Base-by-base conservation (phyloP, 2,888 invertebrate species). In the Drosophila testacea region DNA sequence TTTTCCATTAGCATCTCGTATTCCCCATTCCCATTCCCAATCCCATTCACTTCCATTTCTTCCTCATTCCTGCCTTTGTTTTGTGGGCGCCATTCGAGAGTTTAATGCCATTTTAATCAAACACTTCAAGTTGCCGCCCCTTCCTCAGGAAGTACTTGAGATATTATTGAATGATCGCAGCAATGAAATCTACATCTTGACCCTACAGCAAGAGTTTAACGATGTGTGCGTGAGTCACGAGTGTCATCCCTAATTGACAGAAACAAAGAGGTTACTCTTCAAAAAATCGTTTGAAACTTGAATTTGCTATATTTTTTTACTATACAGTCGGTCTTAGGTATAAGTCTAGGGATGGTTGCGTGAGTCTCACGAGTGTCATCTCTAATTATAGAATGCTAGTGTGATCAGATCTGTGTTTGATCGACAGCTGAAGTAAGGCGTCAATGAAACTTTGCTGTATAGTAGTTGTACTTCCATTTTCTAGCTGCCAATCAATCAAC, bases 31-130 rank as follows among this genome's bases (percentile, higher is more conserved):
- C 30, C 48, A 16, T 16, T 16, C 16, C 16, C 16, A 22, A 22
- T 22, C 16, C 16, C 16, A 16, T 16, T 16, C 16, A 16, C 30
- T 2, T 7, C 5, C 3, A 7, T 6, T 10, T 4, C 39, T 13
- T 13, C 2, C 22, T 9, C n/a, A 4, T 6, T 27, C 1, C 30
- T 54, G 52, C 9, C 34, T 50, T 60, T 55, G 54, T 51, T 47
- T 47, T 48, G 65, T 69, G 72, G 64, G 68, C 69, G 73, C 69
- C 46, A 41, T 59, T 44, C 16, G 13, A 56, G 60, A 44, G 28
- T 42, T 75, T 63, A 66, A 61, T 73, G 60, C 57, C 61, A 61
- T 72, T 69, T 64, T 60, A 69, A 72, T 72, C 47, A 61, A 65
- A 38, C 38, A 39, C 42, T 50, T 41, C 27, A 64, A 44, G 10